Evolutionary conservation across 2,797 vertebrate species (phyloP).

Genomic region (Lycodopsis pacificus): DNA sequence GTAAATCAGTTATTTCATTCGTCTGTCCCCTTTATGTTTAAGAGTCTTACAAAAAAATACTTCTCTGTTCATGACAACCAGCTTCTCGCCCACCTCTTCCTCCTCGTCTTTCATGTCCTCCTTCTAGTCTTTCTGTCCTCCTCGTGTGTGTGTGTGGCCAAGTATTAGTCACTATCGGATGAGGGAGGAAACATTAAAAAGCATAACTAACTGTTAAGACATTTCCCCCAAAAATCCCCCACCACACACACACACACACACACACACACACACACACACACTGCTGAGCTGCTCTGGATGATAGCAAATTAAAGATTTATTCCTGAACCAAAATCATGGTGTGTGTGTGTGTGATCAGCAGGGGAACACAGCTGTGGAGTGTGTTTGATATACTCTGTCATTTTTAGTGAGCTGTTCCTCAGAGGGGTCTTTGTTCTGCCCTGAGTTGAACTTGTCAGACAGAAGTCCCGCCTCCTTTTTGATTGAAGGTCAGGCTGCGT

Average conservation of each 20-base stretch:
- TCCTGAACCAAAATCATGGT: neutral
- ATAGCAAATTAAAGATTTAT: too few species aligned
- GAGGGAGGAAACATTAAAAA: conserved; percentile 19
- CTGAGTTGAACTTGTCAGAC: neutral
- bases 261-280: too few species aligned
- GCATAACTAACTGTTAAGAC: conserved; percentile 26
- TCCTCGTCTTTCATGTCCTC: neutral
- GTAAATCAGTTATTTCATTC: too few species aligned
- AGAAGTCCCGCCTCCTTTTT: neutral
- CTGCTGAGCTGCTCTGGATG: too few species aligned
- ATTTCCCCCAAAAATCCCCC: conserved; percentile 27
- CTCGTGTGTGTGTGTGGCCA: neutral
- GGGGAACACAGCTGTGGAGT: neutral
- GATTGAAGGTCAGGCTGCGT: neutral
- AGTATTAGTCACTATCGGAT: neutral
- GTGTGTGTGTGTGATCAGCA: neutral
- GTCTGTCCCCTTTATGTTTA: too few species aligned
- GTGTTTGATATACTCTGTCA: neutral
- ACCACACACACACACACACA: too few species aligned
- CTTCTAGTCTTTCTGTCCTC: neutral
- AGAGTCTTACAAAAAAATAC: neutral
- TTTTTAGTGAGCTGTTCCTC: neutral
- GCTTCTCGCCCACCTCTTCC: neutral
- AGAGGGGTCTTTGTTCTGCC: neutral
- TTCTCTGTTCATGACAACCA: neutral